Evolutionary conservation across 2,113 vertebrate species (phyloP).

Genomic region (Pseudonaja textilis): DNA sequence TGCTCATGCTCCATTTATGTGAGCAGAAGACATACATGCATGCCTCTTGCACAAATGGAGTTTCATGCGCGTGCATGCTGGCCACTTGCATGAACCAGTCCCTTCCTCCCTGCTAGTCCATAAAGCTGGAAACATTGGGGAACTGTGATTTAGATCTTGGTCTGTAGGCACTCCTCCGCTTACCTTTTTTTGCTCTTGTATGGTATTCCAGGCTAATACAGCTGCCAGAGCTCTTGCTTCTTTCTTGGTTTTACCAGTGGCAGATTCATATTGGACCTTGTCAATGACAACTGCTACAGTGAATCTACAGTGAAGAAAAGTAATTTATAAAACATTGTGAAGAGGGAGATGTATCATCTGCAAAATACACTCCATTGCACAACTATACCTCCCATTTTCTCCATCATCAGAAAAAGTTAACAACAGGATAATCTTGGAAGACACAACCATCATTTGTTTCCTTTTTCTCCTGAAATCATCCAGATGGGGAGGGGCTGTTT

Average conservation of each 20-base stretch:
- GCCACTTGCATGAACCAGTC: too few relatives aligned
- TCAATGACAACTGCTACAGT: conserved; percentile 52
- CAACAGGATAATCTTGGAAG: background rate
- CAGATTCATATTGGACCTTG: background rate
- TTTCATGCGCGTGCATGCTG: too few relatives aligned
- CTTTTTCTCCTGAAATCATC: background rate
- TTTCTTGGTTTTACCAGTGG: conserved; percentile 63
- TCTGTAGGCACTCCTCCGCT: conserved; percentile 25
- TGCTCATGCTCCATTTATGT: too few relatives aligned
- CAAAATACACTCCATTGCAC: background rate
- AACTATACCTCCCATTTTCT: background rate
- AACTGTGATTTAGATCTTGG: background rate
- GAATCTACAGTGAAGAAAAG: conserved; percentile 66
- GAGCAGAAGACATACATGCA: too few relatives aligned
- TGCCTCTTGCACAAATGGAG: too few relatives aligned
- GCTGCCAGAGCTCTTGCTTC: conserved; percentile 67
- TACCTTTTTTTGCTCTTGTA: conserved; percentile 43
- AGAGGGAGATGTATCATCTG: background rate
- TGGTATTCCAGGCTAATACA: conserved; percentile 28
- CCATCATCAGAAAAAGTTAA: background rate
- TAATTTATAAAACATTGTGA: conserved; percentile 16
- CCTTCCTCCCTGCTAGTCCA: too few relatives aligned
- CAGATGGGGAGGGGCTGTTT: background rate
- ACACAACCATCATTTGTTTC: background rate
- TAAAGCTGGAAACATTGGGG: too few relatives aligned